Evolutionary conservation across 2,888 invertebrate species (phyloP).

Genomic region (Yponomeuta evonymella): DNA sequence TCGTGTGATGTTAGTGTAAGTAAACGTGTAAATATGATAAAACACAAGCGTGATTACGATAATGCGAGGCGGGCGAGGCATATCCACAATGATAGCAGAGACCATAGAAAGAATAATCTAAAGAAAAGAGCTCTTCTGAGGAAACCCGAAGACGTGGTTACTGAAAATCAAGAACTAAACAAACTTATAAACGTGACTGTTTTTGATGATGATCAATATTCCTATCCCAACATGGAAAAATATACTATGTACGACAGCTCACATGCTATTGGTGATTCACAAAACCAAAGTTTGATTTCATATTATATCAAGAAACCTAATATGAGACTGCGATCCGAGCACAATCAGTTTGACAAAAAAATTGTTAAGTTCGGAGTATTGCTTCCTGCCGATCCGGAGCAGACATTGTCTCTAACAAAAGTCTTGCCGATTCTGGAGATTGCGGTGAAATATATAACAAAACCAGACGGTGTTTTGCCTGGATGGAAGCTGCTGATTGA

Average conservation of each 20-base stretch:
- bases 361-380: conserved; percentile 79
- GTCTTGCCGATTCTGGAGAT: conserved; percentile 83
- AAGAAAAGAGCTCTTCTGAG: conserved; percentile 36
- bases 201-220: background rate
- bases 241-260: conserved; percentile 36
- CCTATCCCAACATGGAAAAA: background rate
- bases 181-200: conserved; percentile 30
- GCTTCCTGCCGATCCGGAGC: conserved; percentile 76
- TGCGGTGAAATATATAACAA: conserved; percentile 79
- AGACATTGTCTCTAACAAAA: conserved; percentile 79
- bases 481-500: conserved; percentile 82
- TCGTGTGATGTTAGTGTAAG: conserved; percentile 64
- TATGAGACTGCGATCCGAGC: conserved; percentile 54
- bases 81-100: conserved; percentile 4
- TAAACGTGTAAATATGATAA: conserved; percentile 46
- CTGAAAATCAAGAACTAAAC: conserved; percentile 41
- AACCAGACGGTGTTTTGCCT: conserved; percentile 76
- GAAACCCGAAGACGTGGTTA: conserved; percentile 37
- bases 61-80: background rate
- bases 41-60: conserved; percentile 24
- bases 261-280: conserved; percentile 54
- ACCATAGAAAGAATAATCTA: conserved; percentile 27
- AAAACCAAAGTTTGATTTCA: conserved; percentile 50
- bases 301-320: conserved; percentile 61
- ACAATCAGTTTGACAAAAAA: conserved; percentile 55